A percentile compares a stretch with the other conserved stretches of the same genome.
These are phyloP conservation scores for Gnatocerus cornutus DNA, from an alignment of 2,888 invertebrate genomes.

Conservation along the genomic window DNA sequence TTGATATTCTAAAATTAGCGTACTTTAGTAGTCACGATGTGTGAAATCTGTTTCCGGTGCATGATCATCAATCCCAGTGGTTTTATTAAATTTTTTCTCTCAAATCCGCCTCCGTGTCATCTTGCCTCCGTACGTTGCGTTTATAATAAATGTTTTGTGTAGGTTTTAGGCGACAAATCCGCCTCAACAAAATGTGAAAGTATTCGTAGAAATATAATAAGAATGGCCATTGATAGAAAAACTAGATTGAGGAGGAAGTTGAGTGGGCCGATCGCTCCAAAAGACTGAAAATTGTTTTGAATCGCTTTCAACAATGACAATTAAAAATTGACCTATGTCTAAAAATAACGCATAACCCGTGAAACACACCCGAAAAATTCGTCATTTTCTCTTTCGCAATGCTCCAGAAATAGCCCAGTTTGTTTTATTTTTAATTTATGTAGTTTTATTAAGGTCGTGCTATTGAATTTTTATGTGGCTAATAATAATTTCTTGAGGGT, in stretches of 20 bases:
- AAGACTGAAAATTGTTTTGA: slow-evolving; percentile 9
- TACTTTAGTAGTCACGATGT: too few relatives aligned
- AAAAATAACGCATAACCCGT: slow-evolving; percentile 12
- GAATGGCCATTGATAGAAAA: slow-evolving; percentile 36
- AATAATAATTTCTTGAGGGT: slow-evolving; percentile 31
- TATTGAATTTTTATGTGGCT: slow-evolving; percentile 37
- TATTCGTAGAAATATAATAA: slow-evolving; percentile 44
- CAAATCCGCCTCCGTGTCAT: too few relatives aligned
- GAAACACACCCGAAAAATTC: slow-evolving; percentile 27
- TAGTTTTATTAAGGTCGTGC: slow-evolving; percentile 44
- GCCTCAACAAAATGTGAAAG: slow-evolving; percentile 41
- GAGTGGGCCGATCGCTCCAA: slow-evolving; percentile 20
- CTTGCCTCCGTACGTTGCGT: not conserved
- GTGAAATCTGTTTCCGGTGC: too few relatives aligned
- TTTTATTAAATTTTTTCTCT: too few relatives aligned
- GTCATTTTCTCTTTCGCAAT: slow-evolving; percentile 21
- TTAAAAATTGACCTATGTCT: slow-evolving; percentile 25
- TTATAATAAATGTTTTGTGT: slow-evolving; percentile 35
- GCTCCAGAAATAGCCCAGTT: slow-evolving; percentile 16
- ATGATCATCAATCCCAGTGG: too few relatives aligned
- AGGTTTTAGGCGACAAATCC: slow-evolving; percentile 31
- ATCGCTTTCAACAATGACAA: slow-evolving; percentile 30
- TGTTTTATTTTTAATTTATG: slow-evolving; percentile 42
- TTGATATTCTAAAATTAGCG: too few relatives aligned
- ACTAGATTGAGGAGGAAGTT: slow-evolving; percentile 45